Base-by-base conservation (phyloP, 1,140 invertebrate species). In the Papilio machaon region DNA sequence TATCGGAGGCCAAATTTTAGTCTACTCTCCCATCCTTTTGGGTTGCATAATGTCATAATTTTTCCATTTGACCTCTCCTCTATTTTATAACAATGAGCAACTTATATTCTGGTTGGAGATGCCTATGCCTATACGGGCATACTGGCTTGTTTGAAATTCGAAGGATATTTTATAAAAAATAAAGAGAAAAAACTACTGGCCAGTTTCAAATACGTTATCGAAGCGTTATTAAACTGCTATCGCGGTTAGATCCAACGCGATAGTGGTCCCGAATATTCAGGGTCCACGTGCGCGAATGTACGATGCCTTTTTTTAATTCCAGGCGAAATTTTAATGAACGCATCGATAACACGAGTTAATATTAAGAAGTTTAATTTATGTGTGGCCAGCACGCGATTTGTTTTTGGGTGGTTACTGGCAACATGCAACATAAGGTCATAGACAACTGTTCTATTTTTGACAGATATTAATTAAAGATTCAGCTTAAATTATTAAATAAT, bases 301-400 rank as follows among this genome's bases (percentile, higher is more conserved):
- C 58, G 47, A 84, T 70, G 19, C 77, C 75, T 84, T 81, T 43
- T 81, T 82, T 82, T 82, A 78, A 77, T 82, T 81, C 83, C 80
- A 82, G 80, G 84, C 82, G 80, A 85, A 54, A 85, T 88, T 89
- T 86, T 89, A 89, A 90, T 89, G 87, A 89, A 87, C 79, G 80
- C 77, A 47, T 75, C 82, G 83, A 85, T 83, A 87, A 82, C 73
- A 78, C 82, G 80, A 81, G 73, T 70, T 85, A 47, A 84, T 82
- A 84, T 88, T 88, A 87, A 83, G 83, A 80, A 81, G 75, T 49
- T 83, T 86, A 87, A 90, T 90, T 88, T 89, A 89, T 86, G 79
- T 84, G 79, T 80, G 13, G 81, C 76, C 82, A 79, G 80, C 87
- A 87, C 83, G 85, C 82, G 78, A 88, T 38, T 67, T 73, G 60